Evolutionary conservation across 2,888 invertebrate genomes (phyloP).

Genomic region (Bruchidius siliquastri): DNA sequence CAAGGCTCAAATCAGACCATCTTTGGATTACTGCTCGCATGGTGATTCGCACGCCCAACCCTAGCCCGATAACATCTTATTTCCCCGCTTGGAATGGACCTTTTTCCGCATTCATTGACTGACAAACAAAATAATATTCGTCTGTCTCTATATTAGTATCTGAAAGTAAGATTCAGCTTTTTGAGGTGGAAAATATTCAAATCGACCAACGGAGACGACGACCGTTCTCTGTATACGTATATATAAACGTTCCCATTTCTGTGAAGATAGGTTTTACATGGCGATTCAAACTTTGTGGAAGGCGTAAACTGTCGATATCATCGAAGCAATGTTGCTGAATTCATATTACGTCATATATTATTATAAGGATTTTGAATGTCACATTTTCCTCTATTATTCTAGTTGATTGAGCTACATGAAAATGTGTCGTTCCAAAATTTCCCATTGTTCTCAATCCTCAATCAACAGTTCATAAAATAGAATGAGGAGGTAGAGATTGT

Average conservation of each 20-base stretch:
- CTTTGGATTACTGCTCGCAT: too few relatives aligned
- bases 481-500: too few relatives aligned
- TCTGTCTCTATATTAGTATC: background rate
- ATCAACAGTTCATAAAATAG: too few relatives aligned
- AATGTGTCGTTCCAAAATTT: too few relatives aligned
- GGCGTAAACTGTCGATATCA: too few relatives aligned
- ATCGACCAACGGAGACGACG: background rate
- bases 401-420: too few relatives aligned
- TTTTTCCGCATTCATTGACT: background rate
- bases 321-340: too few relatives aligned
- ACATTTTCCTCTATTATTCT: too few relatives aligned
- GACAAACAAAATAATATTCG: background rate
- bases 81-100: background rate
- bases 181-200: background rate
- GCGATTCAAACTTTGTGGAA: background rate
- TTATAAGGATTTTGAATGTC: too few relatives aligned
- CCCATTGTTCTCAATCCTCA: too few relatives aligned
- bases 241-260: background rate
- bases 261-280: background rate
- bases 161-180: background rate
- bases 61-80: background rate
- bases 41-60: background rate
- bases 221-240: background rate
- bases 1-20: too few relatives aligned
- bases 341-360: too few relatives aligned